Base-by-base conservation (phyloP, 2,888 invertebrate species). In the Nephrotoma appendiculata region DNA sequence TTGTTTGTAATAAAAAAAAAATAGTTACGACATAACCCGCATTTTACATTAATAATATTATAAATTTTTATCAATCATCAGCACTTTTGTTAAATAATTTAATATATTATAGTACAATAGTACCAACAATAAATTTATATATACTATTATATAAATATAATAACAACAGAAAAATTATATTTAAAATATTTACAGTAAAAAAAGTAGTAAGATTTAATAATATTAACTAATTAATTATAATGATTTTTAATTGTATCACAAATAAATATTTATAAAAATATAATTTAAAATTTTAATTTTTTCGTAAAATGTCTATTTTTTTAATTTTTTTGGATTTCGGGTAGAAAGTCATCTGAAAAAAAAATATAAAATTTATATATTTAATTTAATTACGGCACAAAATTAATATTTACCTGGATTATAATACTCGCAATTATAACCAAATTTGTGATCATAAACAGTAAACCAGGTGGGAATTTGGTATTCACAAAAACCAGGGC, bases 401-500 rank as follows among this genome's bases (percentile, higher is more conserved):
- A 71, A 5, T n/a, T 6, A 31, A 1, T 31, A 11, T 71, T 84
- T 84, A 84, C 88, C 88, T 88, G 87, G 42, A 88, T 87, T 57
- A 87, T 87, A 71, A 88, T 86, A 86, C 87, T 86, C 6, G 86
- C 88, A 83, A 88, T 88, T 31, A 88, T 84, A 1, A 87, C 31
- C 12, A 88, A 86, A 83, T 88, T 88, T 9, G 45, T 52, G n/a
- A 88, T 87, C 87, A 88, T 83, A 86, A 88, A 88, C 31, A 88
- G 19, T n/a, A 88, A 85, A 45, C 88, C 88, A 9, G 88, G 88
- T 41, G 88, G 88, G 84, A 87, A 84, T 52, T 83, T 83, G 19
- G 87, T 87, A 41, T 87, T 87, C 85, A 84, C 42, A 42, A n/a
- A 84, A 15, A 84, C n/a, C 42, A 84, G 12, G 88, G 88, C 15